These are phyloP conservation scores for Sphecodes monilicornis DNA, from an alignment of 2,888 invertebrate genomes.

Conservation along the genomic window DNA sequence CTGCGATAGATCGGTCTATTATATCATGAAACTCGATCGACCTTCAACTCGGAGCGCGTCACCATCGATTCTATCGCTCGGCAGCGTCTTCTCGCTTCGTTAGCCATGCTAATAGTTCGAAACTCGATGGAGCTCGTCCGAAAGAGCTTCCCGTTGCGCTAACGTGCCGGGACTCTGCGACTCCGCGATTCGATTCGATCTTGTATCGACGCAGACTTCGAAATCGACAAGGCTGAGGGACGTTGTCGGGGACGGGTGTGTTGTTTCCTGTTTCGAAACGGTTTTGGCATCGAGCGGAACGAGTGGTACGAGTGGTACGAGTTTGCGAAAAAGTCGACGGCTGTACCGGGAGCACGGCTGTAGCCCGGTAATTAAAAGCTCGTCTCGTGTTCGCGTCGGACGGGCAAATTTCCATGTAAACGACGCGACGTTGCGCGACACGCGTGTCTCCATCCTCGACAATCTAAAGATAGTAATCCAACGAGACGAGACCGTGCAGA, in stretches of 20 bases:
- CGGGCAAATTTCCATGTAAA: constrained; percentile 54
- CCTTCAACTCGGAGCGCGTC: constrained; percentile 4
- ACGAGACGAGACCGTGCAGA: not conserved
- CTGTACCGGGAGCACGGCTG: not conserved
- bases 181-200: not conserved
- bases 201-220: not conserved
- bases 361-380: constrained; percentile 33
- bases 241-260: not conserved
- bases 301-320: not conserved
- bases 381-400: constrained; percentile 5
- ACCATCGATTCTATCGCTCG: constrained; percentile 9
- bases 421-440: constrained; percentile 31
- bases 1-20: constrained; percentile 47
- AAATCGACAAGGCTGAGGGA: not conserved
- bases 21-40: constrained; percentile 56
- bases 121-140: constrained; percentile 14
- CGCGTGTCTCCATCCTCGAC: constrained; percentile 41
- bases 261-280: not conserved
- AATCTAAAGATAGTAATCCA: constrained; percentile 61
- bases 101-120: constrained; percentile 18
- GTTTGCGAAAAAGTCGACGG: constrained; percentile 1
- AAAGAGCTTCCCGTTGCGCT: constrained; percentile 1
- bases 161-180: not conserved
- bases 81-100: constrained; percentile 15
- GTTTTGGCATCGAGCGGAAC: not conserved